Evolutionary conservation across 1,140 invertebrate species (phyloP).

Genomic region (Phthorimaea operculella): DNA sequence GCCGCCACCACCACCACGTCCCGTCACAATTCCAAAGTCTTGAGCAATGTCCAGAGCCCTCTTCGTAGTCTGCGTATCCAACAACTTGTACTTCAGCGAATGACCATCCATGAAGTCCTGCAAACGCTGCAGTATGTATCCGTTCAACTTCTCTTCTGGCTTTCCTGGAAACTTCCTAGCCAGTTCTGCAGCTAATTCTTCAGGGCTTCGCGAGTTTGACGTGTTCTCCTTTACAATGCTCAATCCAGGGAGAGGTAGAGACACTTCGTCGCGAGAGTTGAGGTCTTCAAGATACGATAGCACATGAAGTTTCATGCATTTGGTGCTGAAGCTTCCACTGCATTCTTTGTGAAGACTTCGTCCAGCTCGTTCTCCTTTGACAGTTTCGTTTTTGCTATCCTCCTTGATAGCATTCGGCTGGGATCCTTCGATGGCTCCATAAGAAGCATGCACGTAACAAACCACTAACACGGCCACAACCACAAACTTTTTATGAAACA

Average conservation of each 20-base stretch:
- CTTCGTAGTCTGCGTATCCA: constrained; percentile 72
- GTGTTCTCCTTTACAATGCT: constrained; percentile 76
- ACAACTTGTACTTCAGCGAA: constrained; percentile 76
- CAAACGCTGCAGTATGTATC: constrained; percentile 67
- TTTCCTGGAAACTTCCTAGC: constrained; percentile 81
- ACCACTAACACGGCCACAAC: constrained; percentile 20
- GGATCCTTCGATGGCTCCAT: constrained; percentile 22
- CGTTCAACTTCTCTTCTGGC: constrained; percentile 79
- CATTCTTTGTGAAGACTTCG: constrained; percentile 52
- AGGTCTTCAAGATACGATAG: constrained; percentile 79
- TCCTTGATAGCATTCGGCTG: constrained; percentile 21
- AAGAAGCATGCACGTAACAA: constrained; percentile 23
- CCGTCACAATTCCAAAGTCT: constrained; percentile 39
- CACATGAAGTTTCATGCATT: constrained; percentile 82
- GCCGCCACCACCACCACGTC: constrained; percentile 52
- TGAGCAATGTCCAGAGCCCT: constrained; percentile 54
- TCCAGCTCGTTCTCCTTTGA: constrained; percentile 33
- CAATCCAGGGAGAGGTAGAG: constrained; percentile 71
- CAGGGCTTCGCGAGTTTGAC: constrained; percentile 68
- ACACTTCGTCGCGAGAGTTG: constrained; percentile 51
- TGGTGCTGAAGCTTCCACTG: constrained; percentile 66
- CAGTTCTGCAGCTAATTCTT: constrained; percentile 77
- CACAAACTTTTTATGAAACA: constrained; percentile 36
- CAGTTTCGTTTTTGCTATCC: constrained; percentile 27
- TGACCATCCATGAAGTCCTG: constrained; percentile 78